Base-by-base conservation (phyloP, 2,113 vertebrate species). In the Hippocampus mohnikei region DNA sequence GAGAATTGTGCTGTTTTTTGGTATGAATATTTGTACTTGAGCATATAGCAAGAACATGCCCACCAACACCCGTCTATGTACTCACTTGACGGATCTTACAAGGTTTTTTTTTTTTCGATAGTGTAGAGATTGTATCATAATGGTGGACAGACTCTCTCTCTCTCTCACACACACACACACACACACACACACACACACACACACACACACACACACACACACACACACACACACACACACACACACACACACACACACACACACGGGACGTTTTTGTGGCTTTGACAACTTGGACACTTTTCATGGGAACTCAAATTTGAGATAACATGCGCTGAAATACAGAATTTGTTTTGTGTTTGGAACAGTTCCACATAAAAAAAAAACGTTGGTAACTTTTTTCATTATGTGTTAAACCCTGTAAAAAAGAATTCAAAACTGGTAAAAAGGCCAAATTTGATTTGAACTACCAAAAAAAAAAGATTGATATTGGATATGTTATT, bases 1-100 rank as follows among this genome's bases (percentile, higher is more conserved):
- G 90, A 91, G 88, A 91, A 90, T 92, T 87, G 92, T 93, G 91
- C 87, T 91, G 90, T 91, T 91, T 91, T 93, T 93, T 93, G 82
- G 91, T 93, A 93, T 92, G 84, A 91, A 91, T 91, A 93, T 92
- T 93, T 93, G 91, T 92, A 93, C 89, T 91, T 91, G 87, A 91
- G 85, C 88, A 88, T 84, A 91, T 89, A 89, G 83, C 81, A 88
- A 90, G 89, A 85, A 87, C 80, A 90, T 88, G 63, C 23, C 41
- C 41, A 65, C 42, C 41, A 13, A 27, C n/a, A 65, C n/a, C 42
- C 9, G 41, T 46, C 63, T 46, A 18, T 65, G 16, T 46, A 65
- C 5, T 46, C 58, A 60, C n/a, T 23, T 46, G 63, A 25, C 63
- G 21, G 21, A 23, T 21, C 61, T 41, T 42, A 64, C 23, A 27